Evolutionary conservation across 2,113 vertebrate species (phyloP), one percentile per base, ranked within the genome.

Genomic region (Anoplopoma fimbria): DNA sequence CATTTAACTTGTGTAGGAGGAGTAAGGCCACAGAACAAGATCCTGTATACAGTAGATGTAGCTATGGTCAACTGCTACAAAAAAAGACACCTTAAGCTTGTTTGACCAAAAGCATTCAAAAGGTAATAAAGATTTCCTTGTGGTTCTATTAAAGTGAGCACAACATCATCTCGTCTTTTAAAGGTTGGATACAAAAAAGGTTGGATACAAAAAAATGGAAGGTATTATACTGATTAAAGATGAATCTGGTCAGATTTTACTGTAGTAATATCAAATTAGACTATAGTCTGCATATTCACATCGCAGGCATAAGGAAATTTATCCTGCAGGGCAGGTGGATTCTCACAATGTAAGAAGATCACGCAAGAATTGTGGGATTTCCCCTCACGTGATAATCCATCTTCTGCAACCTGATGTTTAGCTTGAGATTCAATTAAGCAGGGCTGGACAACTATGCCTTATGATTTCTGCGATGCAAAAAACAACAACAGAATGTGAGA

Each of bases 361-460:
- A 36, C 7, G 34, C 34, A 36, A 36, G 34, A 36, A 36, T 36
- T 36, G 34, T 8, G 1, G 34, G 34, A 36, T 12, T 9, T 38
- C 38, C 9, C 38, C 2, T 38, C 38, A 38, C 38, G 10, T 38
- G 38, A 38, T 10, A 38, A 38, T 12, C 8, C 38, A 38, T 12
- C 9, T 38, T 19, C 81, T 85, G n/a, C 4, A 58, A 27, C 74
- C 83, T 88, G n/a, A n/a, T n/a, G n/a, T n/a, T 88, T 80, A 86
- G 80, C 65, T 65, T 38, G 60, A 74, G 58, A 90, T 71, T 69
- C 80, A 89, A 83, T 88, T 89, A 83, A 79, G 69, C 21, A 27
- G 31, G 72, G 63, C 57, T 85, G 81, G 83, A 40, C 40, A 40
- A 47, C 15, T 5, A 12, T 4, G 17, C 45, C 15, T 15, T 47